These are phyloP conservation scores for Paguma larvata DNA, from an alignment of 2,797 vertebrate genomes.

Conservation along the genomic window DNA sequence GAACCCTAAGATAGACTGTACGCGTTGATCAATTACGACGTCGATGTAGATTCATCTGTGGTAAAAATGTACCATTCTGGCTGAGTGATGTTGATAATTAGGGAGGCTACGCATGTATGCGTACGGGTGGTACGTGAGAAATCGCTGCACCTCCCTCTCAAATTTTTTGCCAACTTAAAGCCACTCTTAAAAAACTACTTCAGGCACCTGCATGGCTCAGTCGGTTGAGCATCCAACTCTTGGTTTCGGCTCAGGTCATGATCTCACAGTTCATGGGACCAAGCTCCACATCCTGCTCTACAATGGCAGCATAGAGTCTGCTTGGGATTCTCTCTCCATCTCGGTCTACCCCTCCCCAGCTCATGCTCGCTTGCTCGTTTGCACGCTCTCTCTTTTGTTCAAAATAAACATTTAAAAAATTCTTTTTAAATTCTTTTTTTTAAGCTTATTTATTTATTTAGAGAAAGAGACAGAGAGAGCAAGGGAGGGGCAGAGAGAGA, in stretches of 20 bases:
- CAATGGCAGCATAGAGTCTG: too few species aligned
- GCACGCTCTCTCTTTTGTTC: too few species aligned
- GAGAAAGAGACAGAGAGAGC: too few species aligned
- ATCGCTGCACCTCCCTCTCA: neutral
- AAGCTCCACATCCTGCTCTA: neutral
- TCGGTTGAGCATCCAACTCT: neutral
- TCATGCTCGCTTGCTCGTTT: too few species aligned
- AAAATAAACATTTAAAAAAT: too few species aligned
- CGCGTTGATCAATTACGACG: neutral
- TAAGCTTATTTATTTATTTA: too few species aligned
- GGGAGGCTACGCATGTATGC: neutral
- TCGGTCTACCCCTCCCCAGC: too few species aligned
- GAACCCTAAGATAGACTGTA: neutral
- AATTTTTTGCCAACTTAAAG: neutral
- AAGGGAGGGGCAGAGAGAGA: too few species aligned
- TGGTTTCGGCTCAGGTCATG: neutral
- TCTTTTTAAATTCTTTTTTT: too few species aligned
- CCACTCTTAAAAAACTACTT: neutral
- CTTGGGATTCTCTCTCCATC: too few species aligned
- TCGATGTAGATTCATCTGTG: neutral
- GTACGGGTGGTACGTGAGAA: neutral
- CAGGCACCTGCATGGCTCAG: neutral
- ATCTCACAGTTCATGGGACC: neutral
- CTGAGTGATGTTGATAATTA: neutral
- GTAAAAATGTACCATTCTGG: neutral